phyloP scores from a whole-genome alignment of 1,140 invertebrate genomes.

The Bombus balteatus region DNA sequence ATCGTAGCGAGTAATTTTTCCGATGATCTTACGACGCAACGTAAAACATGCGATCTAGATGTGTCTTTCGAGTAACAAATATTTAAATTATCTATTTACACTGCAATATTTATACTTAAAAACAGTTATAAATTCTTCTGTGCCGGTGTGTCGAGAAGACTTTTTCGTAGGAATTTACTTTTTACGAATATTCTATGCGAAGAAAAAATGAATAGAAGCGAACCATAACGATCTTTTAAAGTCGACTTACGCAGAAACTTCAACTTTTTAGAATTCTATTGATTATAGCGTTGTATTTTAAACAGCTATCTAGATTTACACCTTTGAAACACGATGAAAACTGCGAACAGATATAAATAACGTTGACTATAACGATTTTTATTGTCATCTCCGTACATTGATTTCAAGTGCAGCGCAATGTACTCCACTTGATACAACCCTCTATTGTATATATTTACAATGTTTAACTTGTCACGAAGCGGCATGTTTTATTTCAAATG shows the following conservation, averaged over 20 bases:
- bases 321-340: background rate
- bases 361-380: background rate
- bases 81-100: slow-evolving; percentile 74
- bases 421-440: background rate
- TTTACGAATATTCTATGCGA: background rate
- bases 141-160: slow-evolving; percentile 50
- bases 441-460: background rate
- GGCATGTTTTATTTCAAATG: background rate
- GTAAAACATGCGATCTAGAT: slow-evolving; percentile 57
- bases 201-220: background rate
- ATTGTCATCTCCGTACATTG: background rate
- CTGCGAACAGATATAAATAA: background rate
- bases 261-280: background rate
- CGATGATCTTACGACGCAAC: slow-evolving; percentile 56
- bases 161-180: background rate
- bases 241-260: background rate
- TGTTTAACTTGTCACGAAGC: background rate
- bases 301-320: background rate
- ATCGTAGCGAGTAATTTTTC: slow-evolving; percentile 44
- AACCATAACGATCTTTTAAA: background rate
- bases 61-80: slow-evolving; percentile 70
- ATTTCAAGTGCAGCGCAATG: background rate
- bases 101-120: slow-evolving; percentile 69
- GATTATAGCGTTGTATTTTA: background rate
- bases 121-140: slow-evolving; percentile 57